Evolutionary conservation across 2,113 vertebrate genomes (phyloP).

Genomic region (Otocyon megalotis): DNA sequence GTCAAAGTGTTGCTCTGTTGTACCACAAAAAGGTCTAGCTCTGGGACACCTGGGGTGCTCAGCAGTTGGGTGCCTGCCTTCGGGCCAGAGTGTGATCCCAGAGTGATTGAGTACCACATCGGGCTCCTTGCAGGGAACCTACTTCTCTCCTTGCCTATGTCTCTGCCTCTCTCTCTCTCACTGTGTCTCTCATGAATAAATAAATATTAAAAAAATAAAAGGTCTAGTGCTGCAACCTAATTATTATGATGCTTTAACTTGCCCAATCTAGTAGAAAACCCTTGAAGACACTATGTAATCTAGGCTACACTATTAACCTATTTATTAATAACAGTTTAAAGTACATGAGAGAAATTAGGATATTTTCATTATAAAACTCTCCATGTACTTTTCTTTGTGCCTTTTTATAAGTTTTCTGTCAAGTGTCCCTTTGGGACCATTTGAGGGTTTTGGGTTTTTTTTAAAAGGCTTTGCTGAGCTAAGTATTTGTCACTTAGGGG

Average conservation of each 20-base stretch:
- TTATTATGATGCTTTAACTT: not conserved
- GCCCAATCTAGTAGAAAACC: not conserved
- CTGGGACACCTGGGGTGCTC: no score
- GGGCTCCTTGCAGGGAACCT: no score
- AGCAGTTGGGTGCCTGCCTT: no score
- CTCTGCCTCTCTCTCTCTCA: no score
- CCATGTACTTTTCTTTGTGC: constrained; percentile 38
- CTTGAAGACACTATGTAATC: not conserved
- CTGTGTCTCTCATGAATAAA: no score
- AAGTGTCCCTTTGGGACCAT: constrained; percentile 77
- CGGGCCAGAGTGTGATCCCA: no score
- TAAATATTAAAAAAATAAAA: no score
- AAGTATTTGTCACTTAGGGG: constrained; percentile 82
- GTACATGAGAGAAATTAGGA: constrained; percentile 56
- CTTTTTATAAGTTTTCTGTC: constrained; percentile 62
- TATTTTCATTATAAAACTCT: not conserved
- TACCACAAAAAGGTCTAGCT: not conserved
- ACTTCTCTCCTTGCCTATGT: no score
- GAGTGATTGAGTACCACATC: no score
- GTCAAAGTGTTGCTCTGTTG: accelerated
- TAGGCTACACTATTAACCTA: not conserved
- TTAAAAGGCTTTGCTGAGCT: constrained; percentile 80
- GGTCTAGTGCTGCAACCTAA: not conserved
- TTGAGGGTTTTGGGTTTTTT: constrained; percentile 2
- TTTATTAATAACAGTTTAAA: constrained; percentile 18